Conservation (phyloP, 2,113 vertebrate genomes). For the Sander lucioperca region DNA sequence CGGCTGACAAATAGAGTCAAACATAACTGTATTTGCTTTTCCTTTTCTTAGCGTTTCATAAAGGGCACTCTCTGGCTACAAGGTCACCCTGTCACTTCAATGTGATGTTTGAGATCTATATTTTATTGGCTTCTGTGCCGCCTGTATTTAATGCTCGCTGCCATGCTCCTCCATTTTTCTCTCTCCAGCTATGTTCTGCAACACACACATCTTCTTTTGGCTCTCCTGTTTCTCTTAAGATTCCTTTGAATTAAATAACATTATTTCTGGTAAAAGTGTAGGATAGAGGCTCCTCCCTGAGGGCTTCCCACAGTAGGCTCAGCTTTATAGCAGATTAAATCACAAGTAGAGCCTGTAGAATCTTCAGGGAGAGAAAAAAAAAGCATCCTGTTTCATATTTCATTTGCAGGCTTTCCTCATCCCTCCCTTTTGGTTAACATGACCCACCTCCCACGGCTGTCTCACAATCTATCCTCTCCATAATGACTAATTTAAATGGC, state of each 20-base stretch:
- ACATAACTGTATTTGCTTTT: conserved; percentile 31
- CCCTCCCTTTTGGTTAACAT: conserved; percentile 58
- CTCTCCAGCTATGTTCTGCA: conserved; percentile 47
- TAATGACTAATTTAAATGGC: conserved; percentile 80
- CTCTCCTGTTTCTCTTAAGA: conserved; percentile 41
- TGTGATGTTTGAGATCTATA: conserved; percentile 56
- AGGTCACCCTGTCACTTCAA: conserved; percentile 57
- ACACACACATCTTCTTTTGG: conserved; percentile 56
- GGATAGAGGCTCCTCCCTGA: conserved; percentile 48
- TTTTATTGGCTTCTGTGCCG: conserved; percentile 56
- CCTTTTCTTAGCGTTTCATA: conserved; percentile 14
- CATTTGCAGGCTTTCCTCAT: conserved; percentile 74
- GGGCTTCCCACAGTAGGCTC: conserved; percentile 41
- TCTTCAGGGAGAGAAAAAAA: conserved; percentile 49
- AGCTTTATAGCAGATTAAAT: conserved; percentile 71
- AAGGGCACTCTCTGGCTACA: conserved; percentile 32
- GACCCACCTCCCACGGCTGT: conserved; percentile 65
- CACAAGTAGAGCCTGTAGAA: conserved; percentile 54
- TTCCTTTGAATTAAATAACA: conserved; percentile 63
- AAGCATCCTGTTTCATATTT: conserved; percentile 63
- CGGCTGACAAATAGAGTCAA: conserved; percentile 25
- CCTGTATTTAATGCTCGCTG: conserved; percentile 15
- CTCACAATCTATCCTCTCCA: conserved; percentile 67
- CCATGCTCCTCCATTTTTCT: conserved; percentile 16
- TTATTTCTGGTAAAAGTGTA: conserved; percentile 72